Conservation (phyloP, 2,888 invertebrate genomes). For the Amblyjoppa fuscipennis region DNA sequence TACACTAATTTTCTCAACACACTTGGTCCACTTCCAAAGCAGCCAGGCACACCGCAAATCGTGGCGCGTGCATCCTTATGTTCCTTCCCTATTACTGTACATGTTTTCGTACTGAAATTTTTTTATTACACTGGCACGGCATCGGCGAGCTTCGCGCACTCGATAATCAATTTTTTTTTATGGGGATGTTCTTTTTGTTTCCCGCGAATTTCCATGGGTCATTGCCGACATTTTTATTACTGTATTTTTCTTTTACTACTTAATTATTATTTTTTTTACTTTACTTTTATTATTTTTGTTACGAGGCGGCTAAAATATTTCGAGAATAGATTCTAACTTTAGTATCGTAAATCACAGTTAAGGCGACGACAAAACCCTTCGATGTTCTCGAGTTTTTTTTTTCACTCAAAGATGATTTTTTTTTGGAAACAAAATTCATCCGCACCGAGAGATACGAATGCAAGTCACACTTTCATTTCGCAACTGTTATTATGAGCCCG, state of each 20-base stretch:
- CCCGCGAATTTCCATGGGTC: no score
- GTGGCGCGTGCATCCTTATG: not conserved
- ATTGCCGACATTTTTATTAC: not conserved
- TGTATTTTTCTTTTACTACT: not conserved
- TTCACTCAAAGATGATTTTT: not conserved
- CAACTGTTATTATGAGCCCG: not conserved
- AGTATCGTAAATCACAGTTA: not conserved
- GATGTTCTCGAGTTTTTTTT: not conserved
- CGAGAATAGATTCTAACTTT: not conserved
- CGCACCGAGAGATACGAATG: not conserved
- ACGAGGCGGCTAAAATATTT: not conserved
- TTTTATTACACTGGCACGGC: not conserved
- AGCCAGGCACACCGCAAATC: slow-evolving; percentile 51
- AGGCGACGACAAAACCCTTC: not conserved
- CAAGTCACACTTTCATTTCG: not conserved
- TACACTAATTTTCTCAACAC: not conserved
- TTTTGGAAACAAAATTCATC: not conserved
- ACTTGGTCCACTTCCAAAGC: slow-evolving; percentile 60
- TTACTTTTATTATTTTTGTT: not conserved
- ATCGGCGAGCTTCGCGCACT: not conserved
- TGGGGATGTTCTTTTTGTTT: not conserved
- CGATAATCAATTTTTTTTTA: not conserved
- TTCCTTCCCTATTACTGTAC: not conserved
- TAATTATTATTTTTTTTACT: not conserved
- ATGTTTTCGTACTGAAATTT: not conserved